Conservation (phyloP, 2,797 vertebrate species). For the Propithecus perrieri region DNA sequence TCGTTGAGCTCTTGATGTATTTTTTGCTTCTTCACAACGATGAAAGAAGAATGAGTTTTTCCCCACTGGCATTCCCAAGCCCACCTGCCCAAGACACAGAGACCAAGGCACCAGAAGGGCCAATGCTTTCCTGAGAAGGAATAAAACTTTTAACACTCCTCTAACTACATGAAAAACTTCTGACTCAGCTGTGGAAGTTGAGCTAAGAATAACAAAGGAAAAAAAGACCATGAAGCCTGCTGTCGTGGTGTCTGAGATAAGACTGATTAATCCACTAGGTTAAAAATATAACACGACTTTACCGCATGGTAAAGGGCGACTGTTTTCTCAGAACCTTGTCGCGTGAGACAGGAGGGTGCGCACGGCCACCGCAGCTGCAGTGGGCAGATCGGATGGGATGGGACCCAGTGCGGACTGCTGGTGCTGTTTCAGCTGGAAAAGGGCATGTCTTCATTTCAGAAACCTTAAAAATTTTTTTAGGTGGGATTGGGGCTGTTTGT, state of each 20-base stretch:
- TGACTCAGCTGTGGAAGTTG: neutral
- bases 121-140: neutral
- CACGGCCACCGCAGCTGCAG: neutral
- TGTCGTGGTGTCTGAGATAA: neutral
- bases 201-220: slow-evolving; percentile 52
- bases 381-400: neutral
- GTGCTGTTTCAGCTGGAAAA: neutral
- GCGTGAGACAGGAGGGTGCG: accelerated
- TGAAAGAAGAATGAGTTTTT: neutral
- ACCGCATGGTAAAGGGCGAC: neutral
- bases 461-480: neutral
- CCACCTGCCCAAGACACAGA: neutral
- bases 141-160: neutral
- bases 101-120: neutral
- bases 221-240: neutral
- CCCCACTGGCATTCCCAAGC: neutral
- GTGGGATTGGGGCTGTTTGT: neutral
- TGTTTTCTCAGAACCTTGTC: neutral
- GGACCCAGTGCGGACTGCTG: too few species aligned
- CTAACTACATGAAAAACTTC: neutral
- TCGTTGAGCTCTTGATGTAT: neutral
- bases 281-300: slow-evolving; percentile 48
- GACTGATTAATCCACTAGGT: neutral
- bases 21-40: neutral
- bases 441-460: neutral